Percentiles rank a stretch among this genome's conserved stretches.
These are phyloP conservation scores for Cyphomyrus plagiostoma DNA, from an alignment of 2,113 vertebrate genomes.

Conservation along the genomic window DNA sequence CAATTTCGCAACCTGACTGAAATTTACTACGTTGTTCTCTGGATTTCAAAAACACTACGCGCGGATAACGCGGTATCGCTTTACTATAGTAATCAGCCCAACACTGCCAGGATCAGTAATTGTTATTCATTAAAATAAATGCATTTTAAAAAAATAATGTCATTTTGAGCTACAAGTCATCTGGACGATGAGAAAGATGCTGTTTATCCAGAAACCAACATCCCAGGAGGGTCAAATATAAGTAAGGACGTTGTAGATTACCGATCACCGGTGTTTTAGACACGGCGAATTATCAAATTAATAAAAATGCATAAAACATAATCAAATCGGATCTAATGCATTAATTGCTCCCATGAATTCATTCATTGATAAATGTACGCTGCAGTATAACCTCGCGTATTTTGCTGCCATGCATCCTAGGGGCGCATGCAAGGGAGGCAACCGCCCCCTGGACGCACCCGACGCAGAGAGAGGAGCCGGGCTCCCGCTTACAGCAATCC, in stretches of 20 bases:
- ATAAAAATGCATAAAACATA: constrained; percentile 15
- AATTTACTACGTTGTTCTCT: not conserved
- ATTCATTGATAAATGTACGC: not conserved
- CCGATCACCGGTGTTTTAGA: constrained; percentile 34
- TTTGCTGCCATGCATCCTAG: not conserved
- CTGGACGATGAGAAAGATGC: not conserved
- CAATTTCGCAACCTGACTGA: not conserved
- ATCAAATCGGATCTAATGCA: not conserved
- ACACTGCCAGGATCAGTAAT: not conserved
- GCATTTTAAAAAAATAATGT: not conserved
- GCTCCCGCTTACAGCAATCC: not conserved
- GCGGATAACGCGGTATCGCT: not conserved
- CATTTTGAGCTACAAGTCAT: not conserved
- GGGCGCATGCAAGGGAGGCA: not conserved
- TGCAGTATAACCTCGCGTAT: not conserved
- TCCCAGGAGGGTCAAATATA: not conserved
- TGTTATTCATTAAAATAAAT: not conserved
- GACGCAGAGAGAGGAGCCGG: not conserved
- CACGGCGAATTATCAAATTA: constrained; percentile 14
- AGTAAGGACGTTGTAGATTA: constrained; percentile 15
- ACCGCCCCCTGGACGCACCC: not conserved
- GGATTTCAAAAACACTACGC: not conserved
- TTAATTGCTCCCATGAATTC: not conserved
- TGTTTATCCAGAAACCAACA: not conserved
- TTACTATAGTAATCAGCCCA: not conserved